Base-by-base conservation (phyloP, 1,140 invertebrate genomes). In the Phthorimaea operculella region DNA sequence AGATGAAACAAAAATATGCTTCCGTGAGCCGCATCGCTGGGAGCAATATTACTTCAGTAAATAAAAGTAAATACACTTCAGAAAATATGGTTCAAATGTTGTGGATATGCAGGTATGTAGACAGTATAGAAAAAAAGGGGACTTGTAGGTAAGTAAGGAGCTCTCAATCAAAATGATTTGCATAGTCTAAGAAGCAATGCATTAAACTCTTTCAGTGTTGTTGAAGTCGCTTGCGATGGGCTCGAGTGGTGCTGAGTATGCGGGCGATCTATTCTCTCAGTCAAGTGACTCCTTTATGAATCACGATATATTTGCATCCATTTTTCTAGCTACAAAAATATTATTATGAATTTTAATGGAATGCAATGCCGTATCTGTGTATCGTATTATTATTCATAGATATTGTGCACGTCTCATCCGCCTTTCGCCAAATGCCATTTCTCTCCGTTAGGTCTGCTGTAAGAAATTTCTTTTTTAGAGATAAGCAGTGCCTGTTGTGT, bases 1-100 rank as follows among this genome's bases (percentile, higher is more conserved):
- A 67, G 69, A 76, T 78, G 73, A 63, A 78, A 78, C 12, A 62
- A 71, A 74, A 76, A 78, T 64, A 78, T 55, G 57, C 50, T 49
- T 11, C 55, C 44, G 51, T 45, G 15, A 50, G 52, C 58, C 50
- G 53, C 54, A 39, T 58, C 14, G 9, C 10, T 50, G 14, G 51
- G 49, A 48, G 50, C 17, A 59, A 28, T 28, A 28, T 28, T 28
- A 28, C 21, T 28, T 28, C 39, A 49, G 51, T 47, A 58, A 65
- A 62, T 54, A 58, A 1, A 52, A 33, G 57, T 28, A 28, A 58
- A 58, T 28, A 60, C 57, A 62, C 58, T 59, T 61, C 44, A 15
- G 16, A 9, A 36, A 11, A 15, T 16, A 28, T 47, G 44, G 4
- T 16, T 16, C 44, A 17, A 14, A 10, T 15, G 7, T 47, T 16